Evolutionary conservation across 2,113 vertebrate species (phyloP).

Genomic region (Catharus bicknelli): DNA sequence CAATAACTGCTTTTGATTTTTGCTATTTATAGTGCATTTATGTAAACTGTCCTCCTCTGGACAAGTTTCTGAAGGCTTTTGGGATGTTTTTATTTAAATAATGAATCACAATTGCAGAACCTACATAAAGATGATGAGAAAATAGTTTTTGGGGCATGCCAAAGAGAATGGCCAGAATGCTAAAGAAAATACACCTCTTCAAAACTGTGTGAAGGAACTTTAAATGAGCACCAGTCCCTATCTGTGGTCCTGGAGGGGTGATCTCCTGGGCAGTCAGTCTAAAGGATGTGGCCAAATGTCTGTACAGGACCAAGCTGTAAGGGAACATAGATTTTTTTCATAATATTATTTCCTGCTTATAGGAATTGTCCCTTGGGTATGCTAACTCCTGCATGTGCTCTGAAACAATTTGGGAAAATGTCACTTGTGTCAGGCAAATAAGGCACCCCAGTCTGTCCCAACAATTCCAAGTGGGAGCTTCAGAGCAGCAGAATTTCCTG

Average conservation of each 20-base stretch:
- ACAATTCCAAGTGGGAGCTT: neutral
- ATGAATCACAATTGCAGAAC: neutral
- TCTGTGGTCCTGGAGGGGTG: neutral
- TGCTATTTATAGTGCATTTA: neutral
- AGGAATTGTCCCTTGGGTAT: neutral
- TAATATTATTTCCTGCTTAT: neutral
- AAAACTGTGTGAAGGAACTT: neutral
- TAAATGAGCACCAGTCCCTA: neutral
- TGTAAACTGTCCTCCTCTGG: neutral
- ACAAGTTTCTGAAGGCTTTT: neutral
- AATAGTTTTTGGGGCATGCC: rapidly evolving
- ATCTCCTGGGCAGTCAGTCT: neutral
- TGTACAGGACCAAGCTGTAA: rapidly evolving
- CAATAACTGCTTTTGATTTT: neutral
- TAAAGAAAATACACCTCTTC: neutral
- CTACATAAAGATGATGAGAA: neutral
- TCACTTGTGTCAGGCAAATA: neutral
- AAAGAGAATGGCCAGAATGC: neutral
- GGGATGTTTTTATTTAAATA: neutral
- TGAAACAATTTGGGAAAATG: neutral
- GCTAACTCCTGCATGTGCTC: neutral
- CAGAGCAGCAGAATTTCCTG: neutral
- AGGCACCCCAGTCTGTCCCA: rapidly evolving
- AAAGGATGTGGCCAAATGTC: neutral
- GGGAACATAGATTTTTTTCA: neutral